Evolutionary conservation across 1,140 invertebrate species (phyloP).

Genomic region (Caenorhabditis latens): DNA sequence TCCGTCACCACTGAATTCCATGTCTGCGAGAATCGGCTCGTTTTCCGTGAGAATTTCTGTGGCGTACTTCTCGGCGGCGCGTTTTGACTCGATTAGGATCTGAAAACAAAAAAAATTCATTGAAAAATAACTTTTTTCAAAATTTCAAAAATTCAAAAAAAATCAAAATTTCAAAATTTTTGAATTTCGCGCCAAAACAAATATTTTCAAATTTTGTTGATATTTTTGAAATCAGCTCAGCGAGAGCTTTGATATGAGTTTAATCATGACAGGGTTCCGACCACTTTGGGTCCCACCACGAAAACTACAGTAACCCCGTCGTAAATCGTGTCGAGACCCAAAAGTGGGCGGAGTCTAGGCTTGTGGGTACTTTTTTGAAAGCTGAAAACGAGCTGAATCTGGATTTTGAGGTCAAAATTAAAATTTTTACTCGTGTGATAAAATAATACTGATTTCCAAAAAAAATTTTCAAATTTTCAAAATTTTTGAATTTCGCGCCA

Average conservation of each 20-base stretch:
- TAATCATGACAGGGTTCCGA: no score
- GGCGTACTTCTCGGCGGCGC: slow-evolving; percentile 53
- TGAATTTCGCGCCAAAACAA: background rate
- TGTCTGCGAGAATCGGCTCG: slow-evolving; percentile 66
- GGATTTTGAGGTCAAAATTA: no score
- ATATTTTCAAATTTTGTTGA: background rate
- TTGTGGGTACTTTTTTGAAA: no score
- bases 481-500: no score
- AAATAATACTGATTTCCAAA: no score
- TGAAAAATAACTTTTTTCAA: background rate
- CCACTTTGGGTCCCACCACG: no score
- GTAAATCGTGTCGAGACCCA: no score
- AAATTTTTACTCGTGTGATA: no score
- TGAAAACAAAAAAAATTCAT: slow-evolving; percentile 17
- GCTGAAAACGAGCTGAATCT: no score
- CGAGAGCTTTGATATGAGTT: background rate
- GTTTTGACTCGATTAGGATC: slow-evolving; percentile 53
- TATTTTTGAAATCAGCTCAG: background rate
- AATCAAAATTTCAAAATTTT: background rate
- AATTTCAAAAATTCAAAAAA: background rate
- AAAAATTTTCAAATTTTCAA: no score
- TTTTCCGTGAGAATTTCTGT: slow-evolving; percentile 57
- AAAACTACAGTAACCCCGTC: no score
- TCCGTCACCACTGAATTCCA: slow-evolving; percentile 64
- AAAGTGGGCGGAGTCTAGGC: no score